Conservation (phyloP, 2,797 vertebrate genomes). For the Nothura maculosa region DNA sequence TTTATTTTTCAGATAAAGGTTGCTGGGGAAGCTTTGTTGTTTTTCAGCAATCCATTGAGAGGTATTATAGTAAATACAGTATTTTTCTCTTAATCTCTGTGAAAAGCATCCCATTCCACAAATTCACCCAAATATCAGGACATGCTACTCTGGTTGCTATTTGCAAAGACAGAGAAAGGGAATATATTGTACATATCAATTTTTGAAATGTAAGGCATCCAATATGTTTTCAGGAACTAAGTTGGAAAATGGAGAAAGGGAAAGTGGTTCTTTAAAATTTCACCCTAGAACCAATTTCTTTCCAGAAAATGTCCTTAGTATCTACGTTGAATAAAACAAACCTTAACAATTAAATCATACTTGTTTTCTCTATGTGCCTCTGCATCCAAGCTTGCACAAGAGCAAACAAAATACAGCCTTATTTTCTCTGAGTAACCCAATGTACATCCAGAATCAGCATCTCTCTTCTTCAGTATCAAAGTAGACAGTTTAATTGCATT, state of each 20-base stretch:
- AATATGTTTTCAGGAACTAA: neutral
- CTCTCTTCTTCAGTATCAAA: neutral
- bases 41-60: neutral
- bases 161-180: neutral
- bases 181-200: neutral
- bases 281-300: neutral
- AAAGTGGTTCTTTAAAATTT: neutral
- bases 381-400: neutral
- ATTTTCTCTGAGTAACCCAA: neutral
- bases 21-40: slow-evolving; percentile 19
- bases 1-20: slow-evolving; percentile 40
- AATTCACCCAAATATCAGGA: slow-evolving; percentile 12
- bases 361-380: neutral
- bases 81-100: slow-evolving; percentile 5
- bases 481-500: neutral
- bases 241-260: neutral
- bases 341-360: neutral
- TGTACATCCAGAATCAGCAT: neutral
- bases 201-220: neutral
- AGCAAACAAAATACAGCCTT: neutral
- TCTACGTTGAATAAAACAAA: neutral
- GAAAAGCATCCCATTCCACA: neutral
- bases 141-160: neutral
- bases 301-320: neutral
- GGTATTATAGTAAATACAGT: neutral